These are phyloP conservation scores for Corynorhinus townsendii DNA, from an alignment of 2,113 vertebrate genomes.

Conservation along the genomic window DNA sequence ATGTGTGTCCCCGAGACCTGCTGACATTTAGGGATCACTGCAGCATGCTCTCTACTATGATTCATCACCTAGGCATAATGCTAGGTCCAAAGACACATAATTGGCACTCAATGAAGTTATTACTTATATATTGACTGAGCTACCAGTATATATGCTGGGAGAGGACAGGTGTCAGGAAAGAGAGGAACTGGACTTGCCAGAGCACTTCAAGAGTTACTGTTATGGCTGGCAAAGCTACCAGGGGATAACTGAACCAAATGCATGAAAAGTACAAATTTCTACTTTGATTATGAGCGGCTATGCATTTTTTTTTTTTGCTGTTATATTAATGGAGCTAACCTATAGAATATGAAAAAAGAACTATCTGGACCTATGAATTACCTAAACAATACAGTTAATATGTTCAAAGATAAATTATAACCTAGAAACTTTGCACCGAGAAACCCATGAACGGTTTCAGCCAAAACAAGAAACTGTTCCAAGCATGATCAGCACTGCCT, in stretches of 20 bases:
- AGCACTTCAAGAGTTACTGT: not conserved
- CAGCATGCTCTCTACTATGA: not conserved
- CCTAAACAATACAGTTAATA: not conserved
- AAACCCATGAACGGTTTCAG: not conserved
- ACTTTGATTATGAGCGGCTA: not conserved
- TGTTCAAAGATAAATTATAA: not conserved
- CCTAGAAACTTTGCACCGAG: not conserved
- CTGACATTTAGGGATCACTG: not conserved
- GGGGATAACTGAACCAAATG: not conserved
- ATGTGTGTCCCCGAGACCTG: not conserved
- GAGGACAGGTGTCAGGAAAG: not conserved
- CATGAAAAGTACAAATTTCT: not conserved
- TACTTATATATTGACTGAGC: not conserved
- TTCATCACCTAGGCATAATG: not conserved
- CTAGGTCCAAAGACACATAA: not conserved
- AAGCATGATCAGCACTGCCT: not conserved
- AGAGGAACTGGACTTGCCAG: not conserved
- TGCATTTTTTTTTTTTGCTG: not conserved
- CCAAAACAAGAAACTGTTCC: not conserved
- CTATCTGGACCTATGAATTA: not conserved
- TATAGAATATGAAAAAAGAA: conserved; percentile 3
- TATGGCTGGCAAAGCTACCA: not conserved
- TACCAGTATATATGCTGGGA: not conserved
- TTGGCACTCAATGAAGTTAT: not conserved
- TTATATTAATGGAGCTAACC: not conserved